These are phyloP conservation scores for Chaetops frenatus DNA, from an alignment of 2,113 vertebrate genomes.

Conservation along the genomic window DNA sequence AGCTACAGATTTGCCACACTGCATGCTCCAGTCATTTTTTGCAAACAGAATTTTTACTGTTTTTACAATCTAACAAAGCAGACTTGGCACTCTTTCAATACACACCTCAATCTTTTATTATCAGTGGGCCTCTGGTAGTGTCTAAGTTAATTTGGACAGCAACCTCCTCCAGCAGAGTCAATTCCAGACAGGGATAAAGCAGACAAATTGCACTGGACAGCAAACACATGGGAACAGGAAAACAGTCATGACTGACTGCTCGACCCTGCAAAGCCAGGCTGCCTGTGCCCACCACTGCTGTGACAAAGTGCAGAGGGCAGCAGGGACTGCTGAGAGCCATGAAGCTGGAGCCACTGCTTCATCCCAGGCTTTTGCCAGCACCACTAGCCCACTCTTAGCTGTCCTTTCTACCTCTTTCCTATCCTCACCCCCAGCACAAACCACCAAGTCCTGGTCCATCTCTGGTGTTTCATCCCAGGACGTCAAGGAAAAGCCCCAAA, in stretches of 20 bases:
- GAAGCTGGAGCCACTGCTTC: neutral
- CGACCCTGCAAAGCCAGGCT: neutral
- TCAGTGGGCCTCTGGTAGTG: accelerated
- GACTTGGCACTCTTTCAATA: neutral
- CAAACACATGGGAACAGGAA: neutral
- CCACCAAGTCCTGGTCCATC: neutral
- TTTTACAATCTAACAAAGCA: neutral
- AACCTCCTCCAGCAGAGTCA: neutral
- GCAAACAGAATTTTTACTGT: neutral
- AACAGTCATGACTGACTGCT: neutral
- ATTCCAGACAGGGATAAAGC: neutral
- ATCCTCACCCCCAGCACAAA: neutral
- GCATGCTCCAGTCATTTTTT: neutral
- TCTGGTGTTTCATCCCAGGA: neutral
- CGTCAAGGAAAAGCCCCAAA: neutral
- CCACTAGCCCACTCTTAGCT: neutral
- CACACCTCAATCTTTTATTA: neutral
- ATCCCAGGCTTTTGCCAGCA: neutral
- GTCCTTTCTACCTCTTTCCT: neutral
- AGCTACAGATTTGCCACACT: neutral
- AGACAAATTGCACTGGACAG: neutral
- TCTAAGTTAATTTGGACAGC: neutral
- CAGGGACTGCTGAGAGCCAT: neutral
- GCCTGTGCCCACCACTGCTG: neutral
- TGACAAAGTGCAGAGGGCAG: neutral